phyloP scores from a whole-genome alignment of 2,113 vertebrate genomes.

The Dicaeum eximium region DNA sequence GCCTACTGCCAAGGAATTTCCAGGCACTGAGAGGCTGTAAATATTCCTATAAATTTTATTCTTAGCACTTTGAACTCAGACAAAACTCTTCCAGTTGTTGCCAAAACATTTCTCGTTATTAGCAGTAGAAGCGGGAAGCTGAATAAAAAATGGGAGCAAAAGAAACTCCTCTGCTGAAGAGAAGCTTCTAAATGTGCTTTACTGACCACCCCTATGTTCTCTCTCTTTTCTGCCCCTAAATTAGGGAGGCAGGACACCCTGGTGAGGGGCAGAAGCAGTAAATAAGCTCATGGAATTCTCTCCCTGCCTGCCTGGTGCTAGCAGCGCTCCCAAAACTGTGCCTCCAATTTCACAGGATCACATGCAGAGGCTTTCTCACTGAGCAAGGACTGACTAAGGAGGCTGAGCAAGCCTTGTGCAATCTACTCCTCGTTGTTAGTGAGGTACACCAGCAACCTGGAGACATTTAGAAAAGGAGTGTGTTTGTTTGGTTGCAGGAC shows the following conservation, averaged over 20 bases:
- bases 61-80: neutral
- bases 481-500: neutral
- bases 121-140: neutral
- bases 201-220: fast-evolving
- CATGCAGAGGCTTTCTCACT: neutral
- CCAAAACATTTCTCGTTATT: slow-evolving; percentile 26
- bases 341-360: neutral
- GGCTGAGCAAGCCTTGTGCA: neutral
- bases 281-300: neutral
- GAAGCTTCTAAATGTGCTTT: neutral
- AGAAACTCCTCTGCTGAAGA: neutral
- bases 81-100: neutral
- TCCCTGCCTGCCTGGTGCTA: neutral
- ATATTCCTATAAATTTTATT: slow-evolving; percentile 20
- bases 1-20: slow-evolving; percentile 26
- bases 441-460: neutral
- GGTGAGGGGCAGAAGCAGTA: neutral
- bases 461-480: neutral
- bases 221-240: neutral
- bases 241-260: neutral
- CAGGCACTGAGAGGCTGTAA: slow-evolving; percentile 8
- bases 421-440: neutral
- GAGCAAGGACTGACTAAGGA: neutral
- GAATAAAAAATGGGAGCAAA: neutral
- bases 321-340: neutral